Conservation (phyloP, 2,888 invertebrate species). For the Odontothrips loti region DNA sequence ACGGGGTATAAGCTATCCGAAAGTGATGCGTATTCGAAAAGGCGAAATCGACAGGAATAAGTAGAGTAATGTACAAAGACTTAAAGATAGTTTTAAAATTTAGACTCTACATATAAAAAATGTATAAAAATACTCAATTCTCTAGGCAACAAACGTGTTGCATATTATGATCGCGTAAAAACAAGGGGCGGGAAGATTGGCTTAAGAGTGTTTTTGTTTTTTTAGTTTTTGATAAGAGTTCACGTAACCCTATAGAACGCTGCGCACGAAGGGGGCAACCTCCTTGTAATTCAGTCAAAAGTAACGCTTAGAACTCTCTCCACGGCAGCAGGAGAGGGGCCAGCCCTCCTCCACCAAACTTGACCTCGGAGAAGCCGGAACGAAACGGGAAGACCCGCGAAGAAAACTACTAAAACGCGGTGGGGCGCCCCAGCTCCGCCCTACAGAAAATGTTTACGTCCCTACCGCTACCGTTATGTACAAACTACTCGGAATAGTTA, state of each 20-base stretch:
- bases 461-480: not conserved
- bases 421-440: not conserved
- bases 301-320: too few relatives aligned
- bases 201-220: not conserved
- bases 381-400: not conserved
- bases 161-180: not conserved
- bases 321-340: too few relatives aligned
- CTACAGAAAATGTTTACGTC: not conserved
- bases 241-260: not conserved
- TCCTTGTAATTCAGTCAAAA: not conserved
- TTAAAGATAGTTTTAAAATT: conserved; percentile 5
- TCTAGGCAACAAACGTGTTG: not conserved
- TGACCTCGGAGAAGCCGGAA: too few relatives aligned
- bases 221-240: not conserved
- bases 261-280: not conserved
- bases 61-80: not conserved
- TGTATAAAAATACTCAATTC: conserved; percentile 19
- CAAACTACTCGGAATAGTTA: not conserved
- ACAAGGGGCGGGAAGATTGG: conserved; percentile 15
- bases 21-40: too few relatives aligned
- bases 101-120: conserved; percentile 2
- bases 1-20: too few relatives aligned
- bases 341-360: not conserved
- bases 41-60: not conserved
- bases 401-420: not conserved